Evolutionary conservation across 2,113 vertebrate species (phyloP).

Genomic region (Ceyx melanurus): DNA sequence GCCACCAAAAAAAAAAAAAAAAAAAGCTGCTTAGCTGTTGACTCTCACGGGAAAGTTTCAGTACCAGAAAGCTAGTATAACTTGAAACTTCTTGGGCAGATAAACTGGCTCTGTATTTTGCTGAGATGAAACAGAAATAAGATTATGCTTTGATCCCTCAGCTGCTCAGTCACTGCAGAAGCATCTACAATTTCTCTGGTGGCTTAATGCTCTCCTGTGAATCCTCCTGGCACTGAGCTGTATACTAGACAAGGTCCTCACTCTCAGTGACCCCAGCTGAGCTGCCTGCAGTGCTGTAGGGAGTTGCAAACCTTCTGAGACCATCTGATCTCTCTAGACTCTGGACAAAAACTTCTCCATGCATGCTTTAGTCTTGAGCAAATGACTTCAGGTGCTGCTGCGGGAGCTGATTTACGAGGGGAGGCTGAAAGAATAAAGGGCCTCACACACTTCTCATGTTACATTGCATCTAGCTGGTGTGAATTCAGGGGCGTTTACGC

Average conservation of each 20-base stretch:
- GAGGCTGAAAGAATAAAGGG: constrained; percentile 46
- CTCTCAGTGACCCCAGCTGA: neutral
- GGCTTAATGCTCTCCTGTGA: fast-evolving
- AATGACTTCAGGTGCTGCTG: constrained; percentile 49
- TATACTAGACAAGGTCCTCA: neutral
- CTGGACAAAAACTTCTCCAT: constrained; percentile 13
- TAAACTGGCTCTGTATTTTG: neutral
- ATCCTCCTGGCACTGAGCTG: neutral
- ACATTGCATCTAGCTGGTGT: constrained; percentile 34
- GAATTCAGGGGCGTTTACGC: constrained; percentile 15
- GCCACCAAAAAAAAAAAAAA: neutral
- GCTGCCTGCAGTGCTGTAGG: neutral
- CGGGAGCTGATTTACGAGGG: constrained; percentile 58
- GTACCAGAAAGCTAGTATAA: neutral
- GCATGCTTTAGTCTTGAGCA: constrained; percentile 35
- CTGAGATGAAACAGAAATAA: constrained; percentile 30
- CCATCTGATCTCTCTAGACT: constrained; percentile 4
- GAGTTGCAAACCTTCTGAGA: neutral
- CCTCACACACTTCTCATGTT: constrained; percentile 45
- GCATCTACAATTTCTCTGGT: neutral
- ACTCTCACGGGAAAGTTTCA: neutral
- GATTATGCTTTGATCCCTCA: neutral
- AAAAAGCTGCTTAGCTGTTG: neutral
- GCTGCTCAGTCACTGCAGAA: neutral
- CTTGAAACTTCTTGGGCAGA: neutral